Conservation (phyloP, 2,797 vertebrate genomes). For the Podarcis siculus region DNA sequence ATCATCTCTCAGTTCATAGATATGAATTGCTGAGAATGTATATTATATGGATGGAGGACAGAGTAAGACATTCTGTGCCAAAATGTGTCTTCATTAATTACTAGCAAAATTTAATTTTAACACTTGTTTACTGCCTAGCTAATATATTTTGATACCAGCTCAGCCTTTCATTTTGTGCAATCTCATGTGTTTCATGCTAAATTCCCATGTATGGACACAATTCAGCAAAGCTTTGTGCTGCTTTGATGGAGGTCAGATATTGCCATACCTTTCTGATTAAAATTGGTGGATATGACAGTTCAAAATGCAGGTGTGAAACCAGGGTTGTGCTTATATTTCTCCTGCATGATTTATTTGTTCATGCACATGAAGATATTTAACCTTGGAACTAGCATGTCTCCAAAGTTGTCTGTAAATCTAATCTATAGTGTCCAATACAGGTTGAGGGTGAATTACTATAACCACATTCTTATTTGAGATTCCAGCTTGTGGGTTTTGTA, state of each 20-base stretch:
- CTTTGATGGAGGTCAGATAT: conserved; percentile 18
- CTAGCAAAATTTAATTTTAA: conserved; percentile 24
- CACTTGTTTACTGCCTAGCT: not conserved
- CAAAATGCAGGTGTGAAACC: not conserved
- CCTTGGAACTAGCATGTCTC: not conserved
- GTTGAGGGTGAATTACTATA: not conserved
- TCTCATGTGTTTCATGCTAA: not conserved
- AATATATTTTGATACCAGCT: conserved; percentile 22
- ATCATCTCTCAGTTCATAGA: conserved; percentile 11
- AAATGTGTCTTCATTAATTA: conserved; percentile 26
- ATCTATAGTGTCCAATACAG: not conserved
- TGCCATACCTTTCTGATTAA: conserved; percentile 19
- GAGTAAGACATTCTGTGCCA: not conserved
- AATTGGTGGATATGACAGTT: not conserved
- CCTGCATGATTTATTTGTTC: not conserved
- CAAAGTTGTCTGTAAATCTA: conserved; percentile 28
- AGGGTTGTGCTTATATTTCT: not conserved
- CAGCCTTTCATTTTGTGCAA: conserved; percentile 6
- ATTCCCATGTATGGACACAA: not conserved
- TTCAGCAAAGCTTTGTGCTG: conserved; percentile 17
- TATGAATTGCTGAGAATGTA: conserved; percentile 27
- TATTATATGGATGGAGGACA: conserved; percentile 35
- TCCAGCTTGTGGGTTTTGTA: conserved; percentile 18
- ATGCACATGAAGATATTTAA: conserved; percentile 12
- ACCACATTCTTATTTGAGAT: conserved; percentile 10